Base-by-base conservation (phyloP, 1,140 invertebrate species). In the Drosophila saltans region DNA sequence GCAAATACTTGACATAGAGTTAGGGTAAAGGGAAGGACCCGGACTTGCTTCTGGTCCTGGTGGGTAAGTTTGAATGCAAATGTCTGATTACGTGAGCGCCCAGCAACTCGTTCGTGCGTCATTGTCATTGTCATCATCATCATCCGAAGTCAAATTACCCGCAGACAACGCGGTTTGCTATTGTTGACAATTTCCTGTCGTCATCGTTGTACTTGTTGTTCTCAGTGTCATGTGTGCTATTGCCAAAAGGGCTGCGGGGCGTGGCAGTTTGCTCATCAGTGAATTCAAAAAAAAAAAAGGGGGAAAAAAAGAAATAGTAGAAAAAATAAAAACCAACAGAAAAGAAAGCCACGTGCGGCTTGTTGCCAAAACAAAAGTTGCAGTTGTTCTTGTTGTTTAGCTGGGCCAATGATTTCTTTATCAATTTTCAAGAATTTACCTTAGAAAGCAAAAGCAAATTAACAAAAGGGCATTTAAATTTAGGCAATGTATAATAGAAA, bases 131-230 rank as follows among this genome's bases (percentile, higher is more conserved):
- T 24, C 6, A 3, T 30, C 28, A 39, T 48, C 36, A 56, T 63
- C 61, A 33, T 60, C 60, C 72, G 74, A 82, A 76, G 75, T 80
- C 67, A 72, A 78, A 88, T 83, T 88, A 83, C 69, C 72, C 80
- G 65, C 79, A 88, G 80, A 82, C 79, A 76, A 65, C 70, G 76
- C 73, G 70, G 65, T 69, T 75, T 70, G 69, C 83, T 68, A 66
- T 80, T 88, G 83, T 88, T 78, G 72, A 81, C 82, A 86, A 72
- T 86, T 79, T 86, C 69, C 75, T 78, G 81, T 72, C 74, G 65
- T 61, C 41, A 62, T 52, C 41, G 58, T 30, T 64, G 33, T 57
- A 48, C 3, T 24, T 59, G 7, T 28, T 64, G 4, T 41, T 48
- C 26, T 75, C 30, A 36, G n/a, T 55, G 48, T 41, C 66, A 52